These are phyloP conservation scores for Orthosia gothica DNA, from an alignment of 2,888 invertebrate species.

Conservation along the genomic window DNA sequence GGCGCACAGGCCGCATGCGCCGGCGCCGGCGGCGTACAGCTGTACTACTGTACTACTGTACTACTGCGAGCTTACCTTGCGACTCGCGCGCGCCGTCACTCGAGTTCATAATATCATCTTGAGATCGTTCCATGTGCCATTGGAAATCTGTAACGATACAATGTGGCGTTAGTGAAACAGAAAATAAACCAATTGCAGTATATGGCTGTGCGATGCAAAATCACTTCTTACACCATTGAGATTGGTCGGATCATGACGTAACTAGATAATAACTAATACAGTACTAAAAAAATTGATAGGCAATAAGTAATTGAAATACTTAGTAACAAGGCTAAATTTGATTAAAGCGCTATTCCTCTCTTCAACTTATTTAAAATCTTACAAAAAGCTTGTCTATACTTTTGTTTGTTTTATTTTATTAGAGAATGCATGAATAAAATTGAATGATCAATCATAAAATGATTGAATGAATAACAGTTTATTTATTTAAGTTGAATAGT, in stretches of 20 bases:
- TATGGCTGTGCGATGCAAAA: background rate
- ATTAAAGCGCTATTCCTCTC: too few relatives aligned
- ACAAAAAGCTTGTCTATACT: background rate
- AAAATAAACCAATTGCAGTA: background rate
- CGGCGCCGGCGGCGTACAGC: conserved; percentile 63
- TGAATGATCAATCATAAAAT: too few relatives aligned
- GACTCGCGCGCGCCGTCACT: conserved; percentile 97
- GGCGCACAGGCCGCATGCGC: conserved; percentile 57
- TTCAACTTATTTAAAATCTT: background rate
- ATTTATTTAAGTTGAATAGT: too few relatives aligned
- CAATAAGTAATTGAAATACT: too few relatives aligned
- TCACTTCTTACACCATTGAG: too few relatives aligned
- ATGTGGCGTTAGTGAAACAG: conserved; percentile 13
- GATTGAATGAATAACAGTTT: too few relatives aligned
- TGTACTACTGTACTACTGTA: conserved; percentile 8
- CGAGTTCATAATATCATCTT: conserved; percentile 97
- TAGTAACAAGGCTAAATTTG: too few relatives aligned
- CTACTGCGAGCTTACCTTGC: conserved; percentile 94
- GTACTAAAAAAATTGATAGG: too few relatives aligned
- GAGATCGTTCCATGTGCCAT: conserved; percentile 97
- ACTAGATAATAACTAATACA: too few relatives aligned
- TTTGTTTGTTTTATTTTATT: background rate
- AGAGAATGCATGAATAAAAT: too few relatives aligned
- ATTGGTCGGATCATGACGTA: too few relatives aligned
- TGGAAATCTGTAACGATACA: conserved; percentile 93